Conservation (phyloP, 2,797 vertebrate species). For the Anabacerthia variegaticeps region DNA sequence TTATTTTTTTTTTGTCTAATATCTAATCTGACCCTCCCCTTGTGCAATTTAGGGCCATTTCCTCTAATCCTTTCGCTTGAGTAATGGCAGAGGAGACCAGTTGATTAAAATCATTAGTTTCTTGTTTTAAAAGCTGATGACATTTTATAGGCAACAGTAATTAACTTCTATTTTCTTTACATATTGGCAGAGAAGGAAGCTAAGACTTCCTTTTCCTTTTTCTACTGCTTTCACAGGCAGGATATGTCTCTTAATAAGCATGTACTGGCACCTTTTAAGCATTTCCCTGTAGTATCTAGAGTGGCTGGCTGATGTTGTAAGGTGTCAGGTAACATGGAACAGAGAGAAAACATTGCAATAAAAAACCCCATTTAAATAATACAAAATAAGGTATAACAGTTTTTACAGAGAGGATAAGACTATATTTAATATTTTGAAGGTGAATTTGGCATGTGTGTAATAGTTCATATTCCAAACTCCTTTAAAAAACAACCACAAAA, state of each 20-base stretch:
- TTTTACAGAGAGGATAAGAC: background rate
- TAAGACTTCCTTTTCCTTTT: background rate
- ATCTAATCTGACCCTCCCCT: background rate
- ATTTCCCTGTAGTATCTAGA: background rate
- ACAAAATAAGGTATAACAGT: background rate
- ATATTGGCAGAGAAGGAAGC: background rate
- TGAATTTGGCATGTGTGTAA: background rate
- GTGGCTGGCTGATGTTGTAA: background rate
- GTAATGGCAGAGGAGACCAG: background rate
- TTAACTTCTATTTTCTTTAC: background rate
- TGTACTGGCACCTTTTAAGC: background rate
- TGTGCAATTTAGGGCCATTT: background rate
- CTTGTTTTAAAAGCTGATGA: background rate
- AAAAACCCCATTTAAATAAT: background rate
- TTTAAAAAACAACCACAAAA: constrained; percentile 12
- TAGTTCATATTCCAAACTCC: background rate
- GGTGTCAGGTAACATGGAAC: background rate
- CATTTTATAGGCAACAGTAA: background rate
- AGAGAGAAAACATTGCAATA: background rate
- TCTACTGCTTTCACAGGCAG: background rate
- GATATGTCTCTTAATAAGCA: background rate
- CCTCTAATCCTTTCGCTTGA: background rate
- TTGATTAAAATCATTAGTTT: background rate
- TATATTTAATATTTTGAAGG: background rate
- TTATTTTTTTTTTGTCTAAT: too few relatives aligned